Percentiles rank a stretch among this genome's conserved stretches.
These are phyloP conservation scores for Isotomurus palustris DNA, from an alignment of 2,888 invertebrate genomes.

Conservation along the genomic window DNA sequence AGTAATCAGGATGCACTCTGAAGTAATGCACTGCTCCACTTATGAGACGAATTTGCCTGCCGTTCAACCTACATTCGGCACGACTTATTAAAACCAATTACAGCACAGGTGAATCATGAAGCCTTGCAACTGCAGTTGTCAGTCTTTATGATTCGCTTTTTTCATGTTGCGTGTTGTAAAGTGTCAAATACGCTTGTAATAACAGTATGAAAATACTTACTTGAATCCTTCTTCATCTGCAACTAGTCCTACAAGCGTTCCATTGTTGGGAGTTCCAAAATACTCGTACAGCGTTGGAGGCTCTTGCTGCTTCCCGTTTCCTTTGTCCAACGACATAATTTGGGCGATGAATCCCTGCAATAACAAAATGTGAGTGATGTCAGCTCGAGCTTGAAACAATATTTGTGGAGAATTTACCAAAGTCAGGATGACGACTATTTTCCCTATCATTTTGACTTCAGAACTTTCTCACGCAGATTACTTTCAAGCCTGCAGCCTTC, in stretches of 20 bases:
- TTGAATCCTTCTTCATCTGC: constrained; percentile 49
- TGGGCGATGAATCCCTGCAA: too few species aligned
- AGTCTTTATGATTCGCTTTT: not conserved
- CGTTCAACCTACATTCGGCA: constrained; percentile 53
- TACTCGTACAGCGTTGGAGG: constrained; percentile 52
- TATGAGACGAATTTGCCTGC: constrained; percentile 51
- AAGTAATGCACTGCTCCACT: constrained; percentile 58
- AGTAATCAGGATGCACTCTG: constrained; percentile 54
- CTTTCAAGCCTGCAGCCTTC: too few species aligned
- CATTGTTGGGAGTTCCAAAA: constrained; percentile 49
- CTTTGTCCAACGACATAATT: too few species aligned
- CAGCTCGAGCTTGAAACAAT: too few species aligned
- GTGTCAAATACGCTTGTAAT: not conserved
- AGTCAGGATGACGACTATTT: too few species aligned
- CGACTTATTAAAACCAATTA: constrained; percentile 41
- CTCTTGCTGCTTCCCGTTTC: constrained; percentile 17
- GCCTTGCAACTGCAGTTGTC: not conserved
- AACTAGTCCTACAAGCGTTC: constrained; percentile 48
- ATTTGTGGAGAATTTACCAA: too few species aligned
- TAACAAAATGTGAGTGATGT: too few species aligned
- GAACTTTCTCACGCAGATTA: too few species aligned
- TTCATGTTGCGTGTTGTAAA: not conserved
- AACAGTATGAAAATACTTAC: constrained; percentile 14
- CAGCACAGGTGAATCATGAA: too few species aligned
- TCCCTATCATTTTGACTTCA: too few species aligned